phyloP scores from a whole-genome alignment of 2,113 vertebrate species.

The Macrotis lagotis region DNA sequence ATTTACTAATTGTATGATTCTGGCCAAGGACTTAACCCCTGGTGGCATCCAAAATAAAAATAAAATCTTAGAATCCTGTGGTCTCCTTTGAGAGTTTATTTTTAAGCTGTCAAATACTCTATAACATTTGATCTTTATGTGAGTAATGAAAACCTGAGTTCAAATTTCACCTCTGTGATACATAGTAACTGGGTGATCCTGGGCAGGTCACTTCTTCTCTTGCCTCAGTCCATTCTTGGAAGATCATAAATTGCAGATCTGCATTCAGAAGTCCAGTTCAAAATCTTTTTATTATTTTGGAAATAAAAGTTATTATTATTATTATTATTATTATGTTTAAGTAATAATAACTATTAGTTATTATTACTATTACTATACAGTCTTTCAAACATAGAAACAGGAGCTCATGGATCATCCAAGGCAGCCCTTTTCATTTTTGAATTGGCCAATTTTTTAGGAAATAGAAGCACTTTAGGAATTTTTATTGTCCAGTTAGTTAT shows the following conservation, averaged over 20 bases:
- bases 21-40: neutral
- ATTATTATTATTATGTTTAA: neutral
- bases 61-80: neutral
- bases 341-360: neutral
- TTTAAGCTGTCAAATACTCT: neutral
- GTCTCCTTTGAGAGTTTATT: neutral
- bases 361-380: neutral
- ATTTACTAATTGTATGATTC: neutral
- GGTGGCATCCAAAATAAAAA: neutral
- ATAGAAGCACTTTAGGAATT: neutral
- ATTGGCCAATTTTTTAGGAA: neutral
- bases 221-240: neutral
- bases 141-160: neutral
- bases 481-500: neutral
- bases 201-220: neutral
- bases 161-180: neutral
- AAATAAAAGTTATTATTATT: neutral
- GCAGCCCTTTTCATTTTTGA: neutral
- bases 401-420: neutral
- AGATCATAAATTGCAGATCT: neutral
- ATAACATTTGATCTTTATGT: neutral
- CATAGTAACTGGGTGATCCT: neutral
- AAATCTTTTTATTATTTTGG: neutral
- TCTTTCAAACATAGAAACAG: neutral
- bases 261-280: neutral